Conservation (phyloP, 2,797 vertebrate species). For the Hoplostethus atlanticus region DNA sequence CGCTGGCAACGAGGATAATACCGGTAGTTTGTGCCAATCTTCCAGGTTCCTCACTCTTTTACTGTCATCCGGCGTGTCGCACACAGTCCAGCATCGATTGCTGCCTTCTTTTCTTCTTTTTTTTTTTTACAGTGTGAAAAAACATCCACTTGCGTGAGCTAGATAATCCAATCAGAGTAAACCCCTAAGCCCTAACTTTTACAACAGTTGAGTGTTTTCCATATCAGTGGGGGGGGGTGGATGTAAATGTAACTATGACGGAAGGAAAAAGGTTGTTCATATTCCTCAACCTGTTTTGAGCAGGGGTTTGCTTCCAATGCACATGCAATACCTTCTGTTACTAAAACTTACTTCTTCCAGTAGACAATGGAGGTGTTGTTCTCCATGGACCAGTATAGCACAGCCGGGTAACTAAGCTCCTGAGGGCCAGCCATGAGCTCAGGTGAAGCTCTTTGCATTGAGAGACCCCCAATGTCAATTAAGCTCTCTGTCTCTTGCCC, state of each 20-base stretch:
- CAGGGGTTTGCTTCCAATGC: not conserved
- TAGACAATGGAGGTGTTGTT: not conserved
- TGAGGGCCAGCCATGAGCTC: not conserved
- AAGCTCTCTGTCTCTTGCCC: conserved; percentile 6
- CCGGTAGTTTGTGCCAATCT: conserved; percentile 21
- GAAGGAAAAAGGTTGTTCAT: not conserved
- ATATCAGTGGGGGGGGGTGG: too few relatives aligned
- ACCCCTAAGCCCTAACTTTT: not conserved
- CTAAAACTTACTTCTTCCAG: not conserved
- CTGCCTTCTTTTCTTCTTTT: too few relatives aligned
- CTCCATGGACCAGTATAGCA: not conserved
- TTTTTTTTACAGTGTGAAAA: too few relatives aligned
- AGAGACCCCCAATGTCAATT: conserved; percentile 7
- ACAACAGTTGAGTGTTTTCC: not conserved
- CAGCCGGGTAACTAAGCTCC: conserved; percentile 13
- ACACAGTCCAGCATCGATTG: not conserved
- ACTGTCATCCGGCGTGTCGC: conserved; percentile 2
- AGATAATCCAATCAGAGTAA: not conserved
- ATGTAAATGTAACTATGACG: too few relatives aligned
- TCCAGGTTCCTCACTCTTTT: conserved; percentile 5
- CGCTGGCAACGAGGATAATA: conserved; percentile 12
- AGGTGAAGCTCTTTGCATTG: conserved; percentile 27
- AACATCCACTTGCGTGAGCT: not conserved
- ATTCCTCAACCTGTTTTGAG: not conserved
- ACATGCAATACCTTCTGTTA: not conserved